Percentiles rank a stretch among this genome's conserved stretches.
Evolutionary conservation across 2,888 invertebrate species (phyloP).

Genomic region (Galeruca laticollis): DNA sequence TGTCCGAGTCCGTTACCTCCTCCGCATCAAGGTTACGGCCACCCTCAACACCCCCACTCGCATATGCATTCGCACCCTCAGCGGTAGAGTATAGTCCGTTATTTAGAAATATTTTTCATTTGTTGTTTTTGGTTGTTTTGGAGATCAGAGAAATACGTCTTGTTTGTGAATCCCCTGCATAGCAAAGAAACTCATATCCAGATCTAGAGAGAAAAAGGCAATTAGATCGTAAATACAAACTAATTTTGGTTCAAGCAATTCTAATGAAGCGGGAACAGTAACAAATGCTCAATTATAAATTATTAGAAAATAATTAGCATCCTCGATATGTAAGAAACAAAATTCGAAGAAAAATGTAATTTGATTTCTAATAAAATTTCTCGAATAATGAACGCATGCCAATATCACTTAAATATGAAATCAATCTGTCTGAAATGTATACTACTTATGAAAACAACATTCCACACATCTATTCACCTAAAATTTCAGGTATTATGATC

Average conservation of each 20-base stretch:
- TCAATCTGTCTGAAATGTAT: too few relatives aligned
- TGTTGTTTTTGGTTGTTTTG: conserved; percentile 15
- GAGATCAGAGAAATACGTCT: background rate
- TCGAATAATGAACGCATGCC: too few relatives aligned
- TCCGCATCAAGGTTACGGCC: conserved; percentile 70
- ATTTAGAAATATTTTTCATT: conserved; percentile 15
- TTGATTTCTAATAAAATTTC: too few relatives aligned
- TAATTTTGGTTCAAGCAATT: background rate
- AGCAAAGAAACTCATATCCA: background rate
- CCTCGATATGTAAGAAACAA: too few relatives aligned
- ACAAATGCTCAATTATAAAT: too few relatives aligned
- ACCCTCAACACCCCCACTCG: conserved; percentile 79
- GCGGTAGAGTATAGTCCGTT: conserved; percentile 73
- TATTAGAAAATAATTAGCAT: too few relatives aligned
- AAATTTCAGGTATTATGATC: too few relatives aligned
- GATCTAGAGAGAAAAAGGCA: background rate
- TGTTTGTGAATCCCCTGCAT: conserved; percentile 8
- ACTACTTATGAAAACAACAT: background rate
- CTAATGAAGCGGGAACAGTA: too few relatives aligned
- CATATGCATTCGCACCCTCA: conserved; percentile 83
- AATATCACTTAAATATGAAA: too few relatives aligned
- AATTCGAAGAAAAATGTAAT: too few relatives aligned
- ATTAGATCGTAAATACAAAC: background rate
- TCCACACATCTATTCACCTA: background rate
- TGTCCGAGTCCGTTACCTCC: conserved; percentile 82